phyloP scores from a whole-genome alignment of 2,113 vertebrate species.

The Notothenia coriiceps region DNA sequence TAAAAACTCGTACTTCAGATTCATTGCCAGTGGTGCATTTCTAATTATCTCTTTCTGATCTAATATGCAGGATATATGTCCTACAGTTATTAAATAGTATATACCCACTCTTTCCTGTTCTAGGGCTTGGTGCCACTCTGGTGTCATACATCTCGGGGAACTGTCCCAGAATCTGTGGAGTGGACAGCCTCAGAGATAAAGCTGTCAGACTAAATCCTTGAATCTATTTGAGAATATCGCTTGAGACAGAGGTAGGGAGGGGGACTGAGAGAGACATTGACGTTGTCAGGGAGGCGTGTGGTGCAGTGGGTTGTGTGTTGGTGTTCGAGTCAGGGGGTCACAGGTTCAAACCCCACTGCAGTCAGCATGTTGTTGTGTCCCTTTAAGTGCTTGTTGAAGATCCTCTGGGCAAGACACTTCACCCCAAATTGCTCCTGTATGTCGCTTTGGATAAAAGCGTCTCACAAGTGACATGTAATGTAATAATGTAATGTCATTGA shows the following conservation, averaged over 20 bases:
- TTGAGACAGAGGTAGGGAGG: constrained; percentile 1
- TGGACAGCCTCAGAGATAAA: constrained; percentile 41
- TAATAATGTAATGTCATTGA: too few relatives aligned
- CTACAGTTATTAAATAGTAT: constrained; percentile 6
- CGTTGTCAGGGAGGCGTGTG: constrained; percentile 12
- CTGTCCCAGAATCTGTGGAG: constrained; percentile 28
- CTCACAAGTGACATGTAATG: too few relatives aligned
- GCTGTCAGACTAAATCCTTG: constrained; percentile 33
- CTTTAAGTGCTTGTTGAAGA: too few relatives aligned
- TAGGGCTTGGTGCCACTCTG: constrained; percentile 29
- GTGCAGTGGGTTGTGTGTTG: too few relatives aligned
- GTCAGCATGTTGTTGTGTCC: too few relatives aligned
- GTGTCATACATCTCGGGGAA: constrained; percentile 42
- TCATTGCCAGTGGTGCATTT: constrained; percentile 4
- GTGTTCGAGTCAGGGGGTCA: too few relatives aligned
- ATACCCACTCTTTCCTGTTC: constrained; percentile 27
- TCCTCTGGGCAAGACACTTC: too few relatives aligned
- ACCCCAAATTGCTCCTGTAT: too few relatives aligned
- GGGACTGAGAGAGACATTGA: not conserved
- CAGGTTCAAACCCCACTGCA: too few relatives aligned
- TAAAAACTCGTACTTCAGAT: not conserved
- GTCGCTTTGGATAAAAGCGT: too few relatives aligned
- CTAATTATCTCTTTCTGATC: constrained; percentile 30
- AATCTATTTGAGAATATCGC: constrained; percentile 50
- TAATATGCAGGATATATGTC: constrained; percentile 15